Base-by-base conservation (phyloP, 2,888 invertebrate genomes). In the Pterostichus niger region DNA sequence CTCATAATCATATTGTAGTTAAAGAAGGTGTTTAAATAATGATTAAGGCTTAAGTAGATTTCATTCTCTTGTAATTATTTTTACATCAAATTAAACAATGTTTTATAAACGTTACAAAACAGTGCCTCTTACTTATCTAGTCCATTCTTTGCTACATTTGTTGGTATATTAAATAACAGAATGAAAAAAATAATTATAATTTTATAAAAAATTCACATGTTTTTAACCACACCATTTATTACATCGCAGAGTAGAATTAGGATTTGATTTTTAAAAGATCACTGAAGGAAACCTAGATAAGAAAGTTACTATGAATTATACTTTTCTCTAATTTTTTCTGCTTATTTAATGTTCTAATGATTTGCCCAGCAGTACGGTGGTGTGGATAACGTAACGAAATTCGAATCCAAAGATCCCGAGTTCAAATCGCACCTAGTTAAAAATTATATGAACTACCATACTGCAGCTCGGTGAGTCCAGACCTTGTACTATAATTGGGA, bases 141-240 rank as follows among this genome's bases (percentile, higher is more conserved):
- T 40, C 6, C 64, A 40, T 71, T 17, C 40, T 71, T 71, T 10
- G 68, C 68, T 71, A 71, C 17, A 71, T 17, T 64, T 64, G 13
- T 64, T 52, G 52, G 1, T 6, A 56, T 56, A 56, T 56, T 56
- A 13, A 56, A 40, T 71, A 71, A 71, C 17, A 40, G 17, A 64
- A 59, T 59, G 59, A 11, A 59, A 56, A 56, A 64, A 71, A 9
- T 71, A 15, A 15, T 7, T 40, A 40, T 6, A 68, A 68, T 68
- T 68, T 68, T 15, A 68, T 68, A 13, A 6, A 71, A 44, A 44
- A 71, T 71, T 71, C 68, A 44, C 68, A 71, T 71, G 56, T 56
- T 10, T 17, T 10, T 17, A 56, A 9, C 56, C 1, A 11, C 2
- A 56, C 56, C 56, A 17, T 56, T 17, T 17, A 56, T 56, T 56